Evolutionary conservation across 2,888 invertebrate species (phyloP).

Genomic region (Eristalis tenax): DNA sequence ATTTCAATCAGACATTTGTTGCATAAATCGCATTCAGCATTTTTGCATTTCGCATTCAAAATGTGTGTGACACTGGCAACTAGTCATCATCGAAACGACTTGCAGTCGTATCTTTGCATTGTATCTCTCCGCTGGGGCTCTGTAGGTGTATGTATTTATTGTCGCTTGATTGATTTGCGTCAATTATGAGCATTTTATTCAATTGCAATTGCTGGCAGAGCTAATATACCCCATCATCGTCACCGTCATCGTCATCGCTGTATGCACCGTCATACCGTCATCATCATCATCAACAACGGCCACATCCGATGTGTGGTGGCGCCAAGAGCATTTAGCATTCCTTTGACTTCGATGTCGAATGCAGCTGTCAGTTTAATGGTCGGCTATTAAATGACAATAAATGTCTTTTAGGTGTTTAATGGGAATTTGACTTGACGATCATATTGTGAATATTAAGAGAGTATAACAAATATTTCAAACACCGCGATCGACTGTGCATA

Average conservation of each 20-base stretch:
- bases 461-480: neutral
- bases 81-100: constrained; percentile 46
- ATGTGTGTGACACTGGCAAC: constrained; percentile 59
- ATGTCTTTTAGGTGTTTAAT: constrained; percentile 70
- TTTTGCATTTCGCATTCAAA: constrained; percentile 46
- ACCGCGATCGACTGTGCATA: constrained; percentile 28
- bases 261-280: neutral
- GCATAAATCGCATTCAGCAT: constrained; percentile 49
- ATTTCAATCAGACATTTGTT: constrained; percentile 63
- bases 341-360: constrained; percentile 19
- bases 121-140: neutral
- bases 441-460: constrained; percentile 40
- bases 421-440: constrained; percentile 53
- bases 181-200: constrained; percentile 70
- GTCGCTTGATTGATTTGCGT: constrained; percentile 70
- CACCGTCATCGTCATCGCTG: neutral
- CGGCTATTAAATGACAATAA: constrained; percentile 69
- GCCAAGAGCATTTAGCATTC: constrained; percentile 54
- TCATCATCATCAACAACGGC: neutral
- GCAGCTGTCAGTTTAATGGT: constrained; percentile 66
- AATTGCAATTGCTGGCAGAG: constrained; percentile 55
- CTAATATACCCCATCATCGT: constrained; percentile 29
- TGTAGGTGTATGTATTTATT: constrained; percentile 42
- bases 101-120: neutral
- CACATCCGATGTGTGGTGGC: constrained; percentile 69